phyloP scores from a whole-genome alignment of 2,888 invertebrate genomes.

The Hoplodrina blanda region DNA sequence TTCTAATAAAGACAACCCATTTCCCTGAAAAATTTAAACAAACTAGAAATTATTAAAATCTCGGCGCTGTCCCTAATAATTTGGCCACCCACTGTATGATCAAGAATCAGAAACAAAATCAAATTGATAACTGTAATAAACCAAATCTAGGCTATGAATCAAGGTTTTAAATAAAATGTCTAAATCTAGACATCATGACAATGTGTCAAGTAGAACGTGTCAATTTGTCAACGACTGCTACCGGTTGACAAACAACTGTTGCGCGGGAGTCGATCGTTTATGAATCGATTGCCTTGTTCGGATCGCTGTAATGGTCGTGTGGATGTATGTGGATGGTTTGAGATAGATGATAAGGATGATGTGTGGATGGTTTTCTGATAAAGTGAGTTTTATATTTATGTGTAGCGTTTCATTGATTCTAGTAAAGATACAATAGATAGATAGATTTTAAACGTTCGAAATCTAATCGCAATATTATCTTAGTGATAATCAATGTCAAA shows the following conservation, averaged over 20 bases:
- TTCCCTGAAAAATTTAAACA: too few relatives aligned
- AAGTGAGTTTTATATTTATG: not conserved
- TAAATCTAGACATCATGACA: slow-evolving; percentile 43
- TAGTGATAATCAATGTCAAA: too few relatives aligned
- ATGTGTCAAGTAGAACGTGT: slow-evolving; percentile 62
- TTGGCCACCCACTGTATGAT: too few relatives aligned
- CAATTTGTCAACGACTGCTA: slow-evolving; percentile 70
- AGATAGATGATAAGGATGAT: slow-evolving; percentile 41
- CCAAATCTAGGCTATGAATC: slow-evolving; percentile 1
- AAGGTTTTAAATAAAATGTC: slow-evolving; percentile 30
- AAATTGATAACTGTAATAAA: slow-evolving; percentile 6
- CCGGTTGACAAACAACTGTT: slow-evolving; percentile 69
- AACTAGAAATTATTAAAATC: too few relatives aligned
- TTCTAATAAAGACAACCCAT: too few relatives aligned
- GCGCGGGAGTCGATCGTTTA: slow-evolving; percentile 67
- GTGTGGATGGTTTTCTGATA: slow-evolving; percentile 17
- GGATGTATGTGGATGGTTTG: slow-evolving; percentile 31
- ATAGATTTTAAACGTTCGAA: too few relatives aligned
- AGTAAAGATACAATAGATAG: too few relatives aligned
- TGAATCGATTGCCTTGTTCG: slow-evolving; percentile 67
- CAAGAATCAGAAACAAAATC: slow-evolving; percentile 9
- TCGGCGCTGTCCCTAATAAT: too few relatives aligned
- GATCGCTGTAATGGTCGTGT: slow-evolving; percentile 40
- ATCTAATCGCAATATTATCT: too few relatives aligned
- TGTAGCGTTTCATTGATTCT: not conserved